Evolutionary conservation across 2,888 invertebrate genomes (phyloP), one percentile per base, ranked within the genome.

Genomic region (Hemistola chrysoprasaria): DNA sequence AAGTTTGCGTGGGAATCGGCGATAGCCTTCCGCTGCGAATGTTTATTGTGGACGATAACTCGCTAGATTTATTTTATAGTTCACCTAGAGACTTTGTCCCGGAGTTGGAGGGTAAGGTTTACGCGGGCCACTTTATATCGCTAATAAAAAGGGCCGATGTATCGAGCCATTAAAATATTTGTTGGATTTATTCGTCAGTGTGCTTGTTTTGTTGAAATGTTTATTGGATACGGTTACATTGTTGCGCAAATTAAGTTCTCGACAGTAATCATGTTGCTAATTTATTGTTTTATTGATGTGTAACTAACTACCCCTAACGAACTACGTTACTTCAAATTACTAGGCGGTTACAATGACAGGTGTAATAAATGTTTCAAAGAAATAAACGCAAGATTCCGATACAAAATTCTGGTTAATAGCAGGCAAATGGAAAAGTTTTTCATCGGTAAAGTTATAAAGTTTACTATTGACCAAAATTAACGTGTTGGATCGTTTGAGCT

Each of bases 1-100:
- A 78, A 83, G 73, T 84, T 87, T 84, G 88, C 88, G 87, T 88
- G 88, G 88, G 87, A 88, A 88, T 86, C 72, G 80, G 70, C 77
- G 84, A 81, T 87, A 81, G 84, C 83, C 83, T 84, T 81, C 82
- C 77, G 83, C 78, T 70, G 80, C 72, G 80, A 78, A 81, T 78
- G 77, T 84, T 84, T 85, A 84, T 82, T 85, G 82, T 82, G 59
- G 76, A 83, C 81, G 78, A 85, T 86, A 86, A 87, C 83, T 80
- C 76, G 74, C 78, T 85, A 85, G 87, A 87, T 85, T 86, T 86
- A 85, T 86, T 85, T 87, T 84, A 86, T 83, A 84, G 82, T 78
- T 72, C 59, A 62, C 62, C 70, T 65, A 68, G 72, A 73, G 73
- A 84, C 80, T 78, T 81, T 82, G 82, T 82, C 74, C 76, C 53